These are phyloP conservation scores for Antennarius maculatus DNA, from an alignment of 2,797 vertebrate species.

Conservation along the genomic window DNA sequence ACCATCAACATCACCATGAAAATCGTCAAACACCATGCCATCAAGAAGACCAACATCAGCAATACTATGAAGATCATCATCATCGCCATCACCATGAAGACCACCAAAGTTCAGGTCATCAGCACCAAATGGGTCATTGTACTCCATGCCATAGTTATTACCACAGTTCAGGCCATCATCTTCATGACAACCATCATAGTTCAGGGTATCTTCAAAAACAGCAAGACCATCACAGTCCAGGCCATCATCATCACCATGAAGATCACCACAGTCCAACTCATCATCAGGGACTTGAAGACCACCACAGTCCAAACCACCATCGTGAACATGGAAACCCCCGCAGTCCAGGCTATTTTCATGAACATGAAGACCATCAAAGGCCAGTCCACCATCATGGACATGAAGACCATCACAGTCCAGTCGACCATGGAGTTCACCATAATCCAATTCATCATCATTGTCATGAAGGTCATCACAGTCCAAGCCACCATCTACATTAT, in stretches of 20 bases:
- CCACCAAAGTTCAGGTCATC: not conserved
- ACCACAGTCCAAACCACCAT: slow-evolving; percentile 14
- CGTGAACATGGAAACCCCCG: slow-evolving; percentile 25
- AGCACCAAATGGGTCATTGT: slow-evolving; percentile 11
- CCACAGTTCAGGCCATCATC: slow-evolving; percentile 18
- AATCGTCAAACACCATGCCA: slow-evolving; percentile 11
- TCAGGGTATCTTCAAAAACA: slow-evolving; percentile 14
- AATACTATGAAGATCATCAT: not conserved
- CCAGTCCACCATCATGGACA: not conserved
- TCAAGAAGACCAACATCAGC: slow-evolving; percentile 17
- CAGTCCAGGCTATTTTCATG: slow-evolving; percentile 5
- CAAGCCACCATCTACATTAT: slow-evolving; percentile 7
- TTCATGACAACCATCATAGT: slow-evolving; percentile 19
- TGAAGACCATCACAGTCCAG: not conserved
- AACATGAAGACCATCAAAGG: slow-evolving; percentile 30
- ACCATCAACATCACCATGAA: slow-evolving; percentile 14
- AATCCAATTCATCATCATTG: slow-evolving; percentile 21
- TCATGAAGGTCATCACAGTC: slow-evolving; percentile 23
- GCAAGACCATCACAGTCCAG: slow-evolving; percentile 17
- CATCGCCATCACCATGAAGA: slow-evolving; percentile 15
- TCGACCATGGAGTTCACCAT: slow-evolving; percentile 27
- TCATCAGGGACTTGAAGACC: slow-evolving; percentile 30
- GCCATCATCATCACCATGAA: slow-evolving; percentile 14
- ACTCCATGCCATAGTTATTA: slow-evolving; percentile 1
- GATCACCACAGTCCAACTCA: slow-evolving; percentile 25